Conservation (phyloP, 2,888 invertebrate genomes). For the Kryphioiulus occultus region DNA sequence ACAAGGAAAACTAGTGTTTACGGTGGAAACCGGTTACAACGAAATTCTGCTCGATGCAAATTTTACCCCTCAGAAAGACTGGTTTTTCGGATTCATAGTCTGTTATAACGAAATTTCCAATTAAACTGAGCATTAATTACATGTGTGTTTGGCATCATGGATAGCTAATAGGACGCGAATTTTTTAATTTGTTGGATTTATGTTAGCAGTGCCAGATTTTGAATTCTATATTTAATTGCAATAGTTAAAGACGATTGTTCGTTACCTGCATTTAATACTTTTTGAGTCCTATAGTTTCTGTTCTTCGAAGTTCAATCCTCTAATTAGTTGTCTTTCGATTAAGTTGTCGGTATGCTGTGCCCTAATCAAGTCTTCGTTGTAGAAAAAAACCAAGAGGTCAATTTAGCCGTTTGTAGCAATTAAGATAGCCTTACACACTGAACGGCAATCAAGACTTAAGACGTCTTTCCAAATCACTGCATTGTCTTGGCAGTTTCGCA, state of each 20-base stretch:
- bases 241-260: too few relatives aligned
- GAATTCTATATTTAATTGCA: too few relatives aligned
- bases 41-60: not conserved
- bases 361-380: slow-evolving; percentile 7
- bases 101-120: too few relatives aligned
- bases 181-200: too few relatives aligned
- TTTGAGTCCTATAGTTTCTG: too few relatives aligned
- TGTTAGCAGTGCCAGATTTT: too few relatives aligned
- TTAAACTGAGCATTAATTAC: too few relatives aligned
- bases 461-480: slow-evolving; percentile 14
- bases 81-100: too few relatives aligned
- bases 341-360: not conserved
- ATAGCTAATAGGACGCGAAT: too few relatives aligned
- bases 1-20: not conserved
- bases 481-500: not conserved
- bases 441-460: slow-evolving; percentile 40
- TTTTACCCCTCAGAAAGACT: too few relatives aligned
- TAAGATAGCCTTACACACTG: slow-evolving; percentile 16
- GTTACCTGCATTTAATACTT: not conserved
- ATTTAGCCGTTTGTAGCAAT: slow-evolving; percentile 32
- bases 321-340: slow-evolving; percentile 32
- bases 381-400: slow-evolving; percentile 14
- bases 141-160: too few relatives aligned
- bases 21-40: not conserved
- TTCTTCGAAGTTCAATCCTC: not conserved